Conservation (phyloP, 2,888 invertebrate genomes). For the Lucinisca nassula region DNA sequence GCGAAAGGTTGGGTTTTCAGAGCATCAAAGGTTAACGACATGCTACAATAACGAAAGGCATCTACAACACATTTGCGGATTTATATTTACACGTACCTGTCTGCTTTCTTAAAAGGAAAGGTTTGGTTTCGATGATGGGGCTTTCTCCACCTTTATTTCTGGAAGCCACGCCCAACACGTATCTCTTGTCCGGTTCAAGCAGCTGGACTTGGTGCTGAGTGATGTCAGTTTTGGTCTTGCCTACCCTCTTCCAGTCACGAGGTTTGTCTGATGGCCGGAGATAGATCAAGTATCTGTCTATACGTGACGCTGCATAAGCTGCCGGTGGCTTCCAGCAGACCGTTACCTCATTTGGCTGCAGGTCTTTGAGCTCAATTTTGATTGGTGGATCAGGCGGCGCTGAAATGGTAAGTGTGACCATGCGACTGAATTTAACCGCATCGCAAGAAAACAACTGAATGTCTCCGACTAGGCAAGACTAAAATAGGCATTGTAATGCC, state of each 20-base stretch:
- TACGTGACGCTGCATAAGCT: background rate
- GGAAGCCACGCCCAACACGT: constrained; percentile 53
- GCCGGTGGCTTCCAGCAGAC: background rate
- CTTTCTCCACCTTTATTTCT: constrained; percentile 40
- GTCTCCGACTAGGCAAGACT: too few species aligned
- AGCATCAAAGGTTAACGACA: too few species aligned
- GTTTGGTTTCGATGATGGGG: constrained; percentile 40
- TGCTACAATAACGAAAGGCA: too few species aligned
- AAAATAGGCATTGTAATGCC: too few species aligned
- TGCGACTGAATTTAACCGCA: too few species aligned
- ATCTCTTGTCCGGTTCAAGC: constrained; percentile 24
- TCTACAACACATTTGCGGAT: too few species aligned
- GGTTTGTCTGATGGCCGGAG: background rate
- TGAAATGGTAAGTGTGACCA: too few species aligned
- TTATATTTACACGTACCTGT: constrained; percentile 38
- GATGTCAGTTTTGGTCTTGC: background rate
- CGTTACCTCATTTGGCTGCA: background rate
- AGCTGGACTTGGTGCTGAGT: background rate
- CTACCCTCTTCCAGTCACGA: background rate
- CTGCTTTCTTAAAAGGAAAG: constrained; percentile 33
- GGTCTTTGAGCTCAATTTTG: background rate
- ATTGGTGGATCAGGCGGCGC: constrained; percentile 2
- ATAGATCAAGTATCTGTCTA: background rate
- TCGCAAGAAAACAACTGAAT: too few species aligned
- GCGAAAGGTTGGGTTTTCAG: too few species aligned